Percentiles rank a stretch among this genome's conserved stretches.
Evolutionary conservation across 2,888 invertebrate genomes (phyloP).

Genomic region (Antitype chi): DNA sequence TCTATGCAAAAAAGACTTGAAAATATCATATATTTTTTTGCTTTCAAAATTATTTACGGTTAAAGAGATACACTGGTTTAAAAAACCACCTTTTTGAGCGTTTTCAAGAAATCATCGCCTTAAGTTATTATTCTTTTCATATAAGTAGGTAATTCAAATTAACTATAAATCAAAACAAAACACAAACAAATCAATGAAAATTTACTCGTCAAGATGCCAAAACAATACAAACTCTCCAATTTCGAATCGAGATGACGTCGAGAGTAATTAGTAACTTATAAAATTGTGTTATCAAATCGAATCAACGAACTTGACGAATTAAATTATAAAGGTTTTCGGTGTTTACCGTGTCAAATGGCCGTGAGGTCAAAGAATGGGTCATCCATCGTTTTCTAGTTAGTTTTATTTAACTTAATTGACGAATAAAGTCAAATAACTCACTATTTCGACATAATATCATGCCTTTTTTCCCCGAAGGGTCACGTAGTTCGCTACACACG

Average conservation of each 20-base stretch:
- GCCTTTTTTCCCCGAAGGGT: too few species aligned
- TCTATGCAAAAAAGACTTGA: too few species aligned
- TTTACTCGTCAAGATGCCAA: neutral
- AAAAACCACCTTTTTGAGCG: too few species aligned
- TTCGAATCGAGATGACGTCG: constrained; percentile 54
- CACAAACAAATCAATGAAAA: neutral
- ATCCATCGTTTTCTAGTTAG: neutral
- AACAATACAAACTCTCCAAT: constrained; percentile 12
- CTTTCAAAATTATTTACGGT: too few species aligned
- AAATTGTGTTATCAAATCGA: constrained; percentile 67
- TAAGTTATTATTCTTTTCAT: neutral
- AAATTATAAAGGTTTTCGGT: constrained; percentile 76
- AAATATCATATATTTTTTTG: too few species aligned
- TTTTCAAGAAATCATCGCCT: too few species aligned
- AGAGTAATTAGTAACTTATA: constrained; percentile 66
- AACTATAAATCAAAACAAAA: neutral
- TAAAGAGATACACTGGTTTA: too few species aligned
- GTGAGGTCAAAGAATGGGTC: neutral
- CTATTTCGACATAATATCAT: too few species aligned
- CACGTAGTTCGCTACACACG: too few species aligned
- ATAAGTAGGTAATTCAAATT: neutral
- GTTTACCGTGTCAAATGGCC: constrained; percentile 62
- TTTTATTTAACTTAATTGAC: neutral
- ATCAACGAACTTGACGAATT: constrained; percentile 70
- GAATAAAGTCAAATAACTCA: neutral